A percentile compares a stretch with the other conserved stretches of the same genome.
These are phyloP conservation scores for Aphaenogaster rudis DNA, from an alignment of 1,140 invertebrate species.

Conservation along the genomic window DNA sequence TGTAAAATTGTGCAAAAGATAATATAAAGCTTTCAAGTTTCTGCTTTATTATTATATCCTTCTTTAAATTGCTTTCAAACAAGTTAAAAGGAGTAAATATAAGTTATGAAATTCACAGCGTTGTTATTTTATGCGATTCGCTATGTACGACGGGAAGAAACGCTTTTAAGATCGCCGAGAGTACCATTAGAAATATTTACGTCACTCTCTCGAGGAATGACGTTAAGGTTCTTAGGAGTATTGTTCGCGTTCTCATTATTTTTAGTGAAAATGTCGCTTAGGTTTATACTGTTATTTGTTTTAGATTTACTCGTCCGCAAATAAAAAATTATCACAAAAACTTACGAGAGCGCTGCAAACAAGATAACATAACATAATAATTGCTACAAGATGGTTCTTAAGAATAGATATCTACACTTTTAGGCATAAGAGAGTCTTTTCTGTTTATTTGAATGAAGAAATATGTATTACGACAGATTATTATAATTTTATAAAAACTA, in stretches of 20 bases:
- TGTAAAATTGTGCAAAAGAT: not conserved
- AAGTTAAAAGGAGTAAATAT: constrained; percentile 48
- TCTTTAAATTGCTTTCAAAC: constrained; percentile 56
- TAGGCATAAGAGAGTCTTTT: not conserved
- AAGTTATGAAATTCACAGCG: constrained; percentile 49
- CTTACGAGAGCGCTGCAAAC: not conserved
- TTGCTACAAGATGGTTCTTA: not conserved
- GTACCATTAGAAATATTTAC: constrained; percentile 62
- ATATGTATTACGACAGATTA: not conserved
- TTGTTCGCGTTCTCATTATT: constrained; percentile 50
- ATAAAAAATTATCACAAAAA: not conserved
- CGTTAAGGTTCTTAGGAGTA: constrained; percentile 49
- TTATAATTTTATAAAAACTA: not conserved
- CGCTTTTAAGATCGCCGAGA: constrained; percentile 51
- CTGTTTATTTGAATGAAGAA: not conserved
- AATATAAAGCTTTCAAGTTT: not conserved
- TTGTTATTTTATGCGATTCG: constrained; percentile 58
- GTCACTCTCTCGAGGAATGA: constrained; percentile 46
- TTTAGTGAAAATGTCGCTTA: constrained; percentile 42
- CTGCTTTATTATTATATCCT: constrained; percentile 27
- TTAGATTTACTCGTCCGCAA: not conserved
- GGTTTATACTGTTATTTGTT: constrained; percentile 2
- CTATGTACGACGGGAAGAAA: not conserved
- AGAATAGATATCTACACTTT: not conserved
- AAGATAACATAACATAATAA: not conserved